Evolutionary conservation across 2,113 vertebrate genomes (phyloP).

Genomic region (Microcebus murinus): DNA sequence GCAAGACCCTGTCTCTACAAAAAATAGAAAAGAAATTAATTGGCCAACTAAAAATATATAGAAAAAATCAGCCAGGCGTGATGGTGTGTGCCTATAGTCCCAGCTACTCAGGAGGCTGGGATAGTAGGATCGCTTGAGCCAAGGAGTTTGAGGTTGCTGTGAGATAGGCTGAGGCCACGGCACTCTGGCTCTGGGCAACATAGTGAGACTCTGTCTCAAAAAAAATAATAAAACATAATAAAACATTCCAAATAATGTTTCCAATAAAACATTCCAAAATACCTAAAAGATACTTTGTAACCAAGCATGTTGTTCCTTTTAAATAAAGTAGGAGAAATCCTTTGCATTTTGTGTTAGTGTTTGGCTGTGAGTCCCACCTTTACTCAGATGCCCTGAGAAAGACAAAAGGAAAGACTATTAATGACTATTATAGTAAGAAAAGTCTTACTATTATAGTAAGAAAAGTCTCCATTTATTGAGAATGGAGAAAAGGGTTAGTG

Average conservation of each 20-base stretch:
- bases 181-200: too few species aligned
- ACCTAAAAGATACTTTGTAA: conserved; percentile 12
- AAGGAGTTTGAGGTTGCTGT: too few species aligned
- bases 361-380: background rate
- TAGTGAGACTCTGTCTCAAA: too few species aligned
- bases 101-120: too few species aligned
- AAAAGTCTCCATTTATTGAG: conserved; percentile 6
- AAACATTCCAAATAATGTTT: background rate
- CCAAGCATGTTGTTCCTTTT: background rate
- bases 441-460: too few species aligned
- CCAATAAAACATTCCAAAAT: conserved; percentile 9
- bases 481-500: background rate
- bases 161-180: too few species aligned
- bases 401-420: background rate
- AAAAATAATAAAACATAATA: background rate
- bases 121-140: too few species aligned
- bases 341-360: background rate
- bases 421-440: background rate
- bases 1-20: too few species aligned
- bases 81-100: too few species aligned
- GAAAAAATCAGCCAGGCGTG: too few species aligned
- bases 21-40: too few species aligned
- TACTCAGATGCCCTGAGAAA: conserved; percentile 15
- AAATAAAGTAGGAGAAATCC: background rate
- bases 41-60: too few species aligned